phyloP scores from a whole-genome alignment of 53 echinoderm and acorn worm species.

The Pentamera pediparva region DNA sequence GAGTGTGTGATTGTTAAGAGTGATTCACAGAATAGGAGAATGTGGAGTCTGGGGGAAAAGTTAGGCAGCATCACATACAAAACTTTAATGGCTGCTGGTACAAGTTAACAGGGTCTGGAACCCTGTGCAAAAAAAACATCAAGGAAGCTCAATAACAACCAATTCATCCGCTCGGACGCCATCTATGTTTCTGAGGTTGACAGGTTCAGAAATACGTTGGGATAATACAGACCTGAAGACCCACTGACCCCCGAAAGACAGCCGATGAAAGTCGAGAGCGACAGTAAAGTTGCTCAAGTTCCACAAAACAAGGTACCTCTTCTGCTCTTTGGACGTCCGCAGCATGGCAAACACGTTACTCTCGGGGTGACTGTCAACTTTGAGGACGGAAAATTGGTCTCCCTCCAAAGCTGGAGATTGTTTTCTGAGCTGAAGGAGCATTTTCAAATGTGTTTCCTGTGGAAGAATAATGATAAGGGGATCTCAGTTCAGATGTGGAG shows the following conservation, averaged over 20 bases:
- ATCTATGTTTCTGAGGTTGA: constrained; percentile 2
- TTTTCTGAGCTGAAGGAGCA: neutral
- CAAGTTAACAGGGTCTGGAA: too few relatives aligned
- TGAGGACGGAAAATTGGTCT: neutral
- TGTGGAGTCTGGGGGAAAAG: too few relatives aligned
- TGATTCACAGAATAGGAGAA: too few relatives aligned
- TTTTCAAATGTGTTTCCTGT: neutral
- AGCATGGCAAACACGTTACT: constrained; percentile 17
- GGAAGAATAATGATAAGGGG: too few relatives aligned
- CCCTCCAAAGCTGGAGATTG: neutral
- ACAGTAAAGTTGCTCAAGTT: constrained; percentile 3
- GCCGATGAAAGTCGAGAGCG: neutral
- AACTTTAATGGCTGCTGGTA: too few relatives aligned
- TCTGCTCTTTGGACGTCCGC: neutral
- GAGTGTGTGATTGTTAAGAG: too few relatives aligned
- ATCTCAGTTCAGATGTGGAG: too few relatives aligned
- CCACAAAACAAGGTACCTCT: constrained; percentile 10
- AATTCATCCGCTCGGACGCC: neutral
- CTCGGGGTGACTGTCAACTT: neutral
- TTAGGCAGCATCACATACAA: too few relatives aligned
- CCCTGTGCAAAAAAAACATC: neutral
- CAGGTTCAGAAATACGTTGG: neutral
- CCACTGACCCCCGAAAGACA: constrained; percentile 2
- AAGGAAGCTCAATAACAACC: constrained; percentile 9
- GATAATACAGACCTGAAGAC: constrained; percentile 1